Evolutionary conservation across 2,113 vertebrate genomes (phyloP).

Genomic region (Archilochus colubris): DNA sequence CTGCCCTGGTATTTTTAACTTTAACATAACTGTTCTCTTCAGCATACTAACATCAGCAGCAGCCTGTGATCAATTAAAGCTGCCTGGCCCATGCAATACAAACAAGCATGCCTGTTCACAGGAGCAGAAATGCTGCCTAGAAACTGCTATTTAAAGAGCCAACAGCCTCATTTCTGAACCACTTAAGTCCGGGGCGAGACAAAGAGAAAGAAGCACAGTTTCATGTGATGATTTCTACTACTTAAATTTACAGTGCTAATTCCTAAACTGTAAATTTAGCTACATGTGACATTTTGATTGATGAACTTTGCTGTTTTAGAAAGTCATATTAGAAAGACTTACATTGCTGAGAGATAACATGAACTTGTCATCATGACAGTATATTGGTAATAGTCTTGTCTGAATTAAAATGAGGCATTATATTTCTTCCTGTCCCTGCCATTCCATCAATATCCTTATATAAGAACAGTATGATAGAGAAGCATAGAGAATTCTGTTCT

Average conservation of each 20-base stretch:
- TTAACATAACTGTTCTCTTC: neutral
- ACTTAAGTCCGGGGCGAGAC: neutral
- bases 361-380: neutral
- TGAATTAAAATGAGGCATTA: neutral
- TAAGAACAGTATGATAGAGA: neutral
- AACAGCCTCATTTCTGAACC: neutral
- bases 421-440: neutral
- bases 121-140: neutral
- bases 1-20: neutral
- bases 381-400: neutral
- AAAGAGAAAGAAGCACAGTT: neutral
- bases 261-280: constrained; percentile 6
- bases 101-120: neutral
- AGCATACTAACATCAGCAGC: neutral
- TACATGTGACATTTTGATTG: neutral
- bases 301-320: neutral
- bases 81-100: neutral
- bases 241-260: neutral
- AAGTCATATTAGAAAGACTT: neutral
- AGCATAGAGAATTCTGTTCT: neutral
- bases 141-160: neutral
- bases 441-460: neutral
- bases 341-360: neutral
- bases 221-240: neutral
- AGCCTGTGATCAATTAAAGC: neutral